Percentiles rank a stretch among this genome's conserved stretches.
These are phyloP conservation scores for Cygnus buccinator DNA, from an alignment of 2,113 vertebrate species.

Conservation along the genomic window DNA sequence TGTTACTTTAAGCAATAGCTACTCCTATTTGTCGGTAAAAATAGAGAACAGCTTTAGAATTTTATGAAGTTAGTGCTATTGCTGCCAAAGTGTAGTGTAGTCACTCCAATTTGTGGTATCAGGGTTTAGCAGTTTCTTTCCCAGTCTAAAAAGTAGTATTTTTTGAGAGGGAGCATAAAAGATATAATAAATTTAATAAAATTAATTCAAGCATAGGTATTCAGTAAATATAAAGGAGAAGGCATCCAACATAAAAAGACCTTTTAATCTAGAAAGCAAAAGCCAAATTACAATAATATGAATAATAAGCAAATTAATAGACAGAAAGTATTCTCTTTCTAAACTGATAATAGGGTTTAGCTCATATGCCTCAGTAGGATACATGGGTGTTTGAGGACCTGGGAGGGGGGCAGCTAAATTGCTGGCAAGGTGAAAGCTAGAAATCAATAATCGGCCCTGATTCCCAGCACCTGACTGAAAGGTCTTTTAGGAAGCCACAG, in stretches of 20 bases:
- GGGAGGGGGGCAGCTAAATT: neutral
- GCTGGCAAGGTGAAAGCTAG: neutral
- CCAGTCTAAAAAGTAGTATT: neutral
- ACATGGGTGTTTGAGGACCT: no score
- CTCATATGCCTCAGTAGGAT: neutral
- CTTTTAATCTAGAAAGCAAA: neutral
- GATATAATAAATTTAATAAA: neutral
- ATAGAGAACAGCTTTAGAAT: neutral
- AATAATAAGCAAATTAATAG: rapidly evolving
- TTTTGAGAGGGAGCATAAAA: neutral
- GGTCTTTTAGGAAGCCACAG: neutral
- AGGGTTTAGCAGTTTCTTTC: neutral
- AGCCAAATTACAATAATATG: neutral
- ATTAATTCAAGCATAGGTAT: neutral
- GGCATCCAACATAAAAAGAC: neutral
- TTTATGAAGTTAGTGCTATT: neutral
- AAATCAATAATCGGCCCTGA: neutral
- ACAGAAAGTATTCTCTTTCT: neutral
- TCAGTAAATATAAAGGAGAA: neutral
- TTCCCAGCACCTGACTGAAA: neutral
- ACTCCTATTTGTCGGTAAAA: neutral
- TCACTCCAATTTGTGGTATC: neutral
- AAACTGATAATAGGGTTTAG: neutral
- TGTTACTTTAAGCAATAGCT: neutral
- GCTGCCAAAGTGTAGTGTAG: neutral